These are phyloP conservation scores for Acronicta aceris DNA, from an alignment of 2,888 invertebrate genomes.

Conservation along the genomic window DNA sequence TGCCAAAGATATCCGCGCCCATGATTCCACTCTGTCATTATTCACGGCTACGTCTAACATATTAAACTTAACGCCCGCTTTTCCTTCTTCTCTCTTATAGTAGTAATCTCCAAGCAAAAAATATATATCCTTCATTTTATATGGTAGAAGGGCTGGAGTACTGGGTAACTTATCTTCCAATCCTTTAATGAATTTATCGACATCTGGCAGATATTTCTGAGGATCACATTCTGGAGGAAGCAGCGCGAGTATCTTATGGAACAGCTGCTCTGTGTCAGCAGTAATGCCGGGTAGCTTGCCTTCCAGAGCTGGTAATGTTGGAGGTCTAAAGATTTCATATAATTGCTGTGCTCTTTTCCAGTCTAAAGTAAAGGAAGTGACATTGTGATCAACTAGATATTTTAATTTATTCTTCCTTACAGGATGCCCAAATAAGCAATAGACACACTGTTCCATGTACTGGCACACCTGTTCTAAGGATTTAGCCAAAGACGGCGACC, in stretches of 20 bases:
- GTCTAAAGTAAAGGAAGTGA: slow-evolving; percentile 91
- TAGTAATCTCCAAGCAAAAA: slow-evolving; percentile 98
- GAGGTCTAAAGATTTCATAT: slow-evolving; percentile 95
- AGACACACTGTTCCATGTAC: slow-evolving; percentile 94
- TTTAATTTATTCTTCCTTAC: slow-evolving; percentile 90
- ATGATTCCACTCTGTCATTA: slow-evolving; percentile 95
- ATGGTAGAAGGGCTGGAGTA: slow-evolving; percentile 87
- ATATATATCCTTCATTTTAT: slow-evolving; percentile 93
- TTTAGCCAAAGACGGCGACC: slow-evolving; percentile 90
- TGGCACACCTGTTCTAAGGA: slow-evolving; percentile 92
- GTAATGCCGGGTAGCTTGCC: slow-evolving; percentile 93
- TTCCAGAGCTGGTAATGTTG: slow-evolving; percentile 94
- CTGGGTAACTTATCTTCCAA: slow-evolving; percentile 87
- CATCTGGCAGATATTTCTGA: slow-evolving; percentile 89
- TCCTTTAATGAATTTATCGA: slow-evolving; percentile 92
- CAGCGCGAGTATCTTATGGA: slow-evolving; percentile 91
- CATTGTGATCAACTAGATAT: slow-evolving; percentile 93
- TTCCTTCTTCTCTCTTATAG: slow-evolving; percentile 95
- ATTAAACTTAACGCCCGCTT: slow-evolving; percentile 94
- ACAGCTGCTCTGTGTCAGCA: slow-evolving; percentile 93
- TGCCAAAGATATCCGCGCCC: slow-evolving; percentile 97
- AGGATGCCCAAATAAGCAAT: slow-evolving; percentile 96
- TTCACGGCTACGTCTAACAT: slow-evolving; percentile 94
- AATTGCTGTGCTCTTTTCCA: slow-evolving; percentile 93
- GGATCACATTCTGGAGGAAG: slow-evolving; percentile 92